Base-by-base conservation (phyloP, 2,797 vertebrate species). In the Cynodonichthys magdalenae region DNA sequence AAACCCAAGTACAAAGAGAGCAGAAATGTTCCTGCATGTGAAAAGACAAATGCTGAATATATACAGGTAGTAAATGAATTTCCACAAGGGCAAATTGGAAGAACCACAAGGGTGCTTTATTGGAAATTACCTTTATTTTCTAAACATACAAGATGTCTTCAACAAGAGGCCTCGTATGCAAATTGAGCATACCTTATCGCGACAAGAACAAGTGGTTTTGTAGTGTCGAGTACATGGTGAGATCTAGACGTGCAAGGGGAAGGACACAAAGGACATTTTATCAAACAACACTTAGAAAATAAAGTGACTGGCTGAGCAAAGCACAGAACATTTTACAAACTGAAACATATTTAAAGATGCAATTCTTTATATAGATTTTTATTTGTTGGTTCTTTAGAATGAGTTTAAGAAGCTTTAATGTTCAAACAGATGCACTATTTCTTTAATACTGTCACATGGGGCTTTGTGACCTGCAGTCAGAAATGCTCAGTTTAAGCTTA, bases 191-290 rank as follows among this genome's bases (percentile, higher is more conserved):
- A 59, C 53, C 34, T 59, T 59, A 65, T 59, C 70, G 56, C 55
- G 59, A 61, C 68, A 45, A 59, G 63, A 64, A 56, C 48, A 52
- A 31, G 10, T 36, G 52, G 48, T 4, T 47, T 27, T 27, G 19
- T 11, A 24, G 53, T 17, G 3, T 6, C 62, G 57, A 72, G n/a
- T 48, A 50, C 59, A 74, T 71, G 53, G 48, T 44, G 19, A 55
- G 71, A 59, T 71, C 59, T 63, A 41, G 20, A 48, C 61, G 61
- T 14, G 28, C 49, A 69, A 51, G 24, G 3, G 57, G 45, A 66
- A 58, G 62, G 64, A 74, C 78, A 74, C 70, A 49, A 42, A 80
- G 67, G 59, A 69, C 50, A 15, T 74, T 79, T 77, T 71, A 84
- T 79, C 74, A 71, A 80, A 66, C 54, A 53, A 56, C 68, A 65